phyloP scores from a whole-genome alignment of 2,888 invertebrate species.

The Prostheceraeus crozeri region DNA sequence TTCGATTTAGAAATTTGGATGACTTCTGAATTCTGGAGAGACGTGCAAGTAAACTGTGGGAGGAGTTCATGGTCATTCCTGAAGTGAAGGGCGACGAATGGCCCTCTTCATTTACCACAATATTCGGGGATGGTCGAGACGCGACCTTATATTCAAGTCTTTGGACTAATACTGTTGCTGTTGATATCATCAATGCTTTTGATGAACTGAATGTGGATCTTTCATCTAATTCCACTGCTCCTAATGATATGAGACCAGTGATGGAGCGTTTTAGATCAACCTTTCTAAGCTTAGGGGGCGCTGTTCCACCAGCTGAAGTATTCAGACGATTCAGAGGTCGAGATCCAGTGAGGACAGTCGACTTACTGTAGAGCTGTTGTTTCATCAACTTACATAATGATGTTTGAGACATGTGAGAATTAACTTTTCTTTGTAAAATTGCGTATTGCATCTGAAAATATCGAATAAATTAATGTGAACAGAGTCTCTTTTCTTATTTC shows the following conservation, averaged over 20 bases:
- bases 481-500: too few species aligned
- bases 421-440: too few species aligned
- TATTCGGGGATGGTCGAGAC: too few species aligned
- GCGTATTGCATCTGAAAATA: too few species aligned
- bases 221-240: not conserved
- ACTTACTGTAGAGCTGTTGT: too few species aligned
- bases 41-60: not conserved
- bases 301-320: conserved; percentile 71
- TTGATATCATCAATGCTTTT: conserved; percentile 79
- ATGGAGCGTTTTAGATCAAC: conserved; percentile 63
- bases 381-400: too few species aligned
- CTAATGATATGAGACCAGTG: too few species aligned
- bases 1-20: not conserved
- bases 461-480: too few species aligned
- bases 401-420: too few species aligned
- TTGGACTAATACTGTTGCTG: conserved; percentile 63
- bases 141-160: conserved; percentile 5
- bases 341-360: conserved; percentile 70
- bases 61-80: conserved; percentile 69
- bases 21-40: not conserved
- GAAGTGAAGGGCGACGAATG: conserved; percentile 72
- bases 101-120: conserved; percentile 73
- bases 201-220: conserved; percentile 62
- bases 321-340: conserved; percentile 83
- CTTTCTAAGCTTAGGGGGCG: conserved; percentile 73